These are phyloP conservation scores for Hybognathus amarus DNA, from an alignment of 2,797 vertebrate species.

Conservation along the genomic window DNA sequence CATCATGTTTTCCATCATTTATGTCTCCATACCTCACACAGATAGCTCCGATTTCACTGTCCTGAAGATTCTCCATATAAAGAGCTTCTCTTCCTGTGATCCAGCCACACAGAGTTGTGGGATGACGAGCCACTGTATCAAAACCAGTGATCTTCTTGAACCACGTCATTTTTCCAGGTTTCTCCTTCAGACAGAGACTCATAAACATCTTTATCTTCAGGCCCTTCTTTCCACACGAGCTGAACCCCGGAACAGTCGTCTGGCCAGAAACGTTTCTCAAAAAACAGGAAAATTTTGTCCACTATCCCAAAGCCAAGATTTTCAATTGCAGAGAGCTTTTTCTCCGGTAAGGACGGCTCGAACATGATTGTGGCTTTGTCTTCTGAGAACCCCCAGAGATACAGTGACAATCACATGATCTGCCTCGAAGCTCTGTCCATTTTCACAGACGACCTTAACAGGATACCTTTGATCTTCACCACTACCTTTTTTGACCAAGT, in stretches of 20 bases:
- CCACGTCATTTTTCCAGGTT: constrained; percentile 64
- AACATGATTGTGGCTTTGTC: constrained; percentile 60
- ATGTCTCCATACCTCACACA: constrained; percentile 63
- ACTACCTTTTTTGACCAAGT: neutral
- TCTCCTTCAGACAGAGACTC: constrained; percentile 43
- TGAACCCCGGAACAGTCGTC: constrained; percentile 69
- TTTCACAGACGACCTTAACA: constrained; percentile 65
- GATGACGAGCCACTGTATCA: constrained; percentile 68
- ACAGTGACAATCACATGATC: constrained; percentile 70
- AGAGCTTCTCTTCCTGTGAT: constrained; percentile 70
- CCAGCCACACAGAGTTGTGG: constrained; percentile 70
- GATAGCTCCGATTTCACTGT: constrained; percentile 58
- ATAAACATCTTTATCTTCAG: constrained; percentile 62
- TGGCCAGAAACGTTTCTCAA: constrained; percentile 68
- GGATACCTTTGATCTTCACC: constrained; percentile 20
- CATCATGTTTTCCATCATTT: neutral
- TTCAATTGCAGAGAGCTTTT: constrained; percentile 65
- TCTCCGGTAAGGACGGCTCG: constrained; percentile 62
- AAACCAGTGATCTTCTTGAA: constrained; percentile 73
- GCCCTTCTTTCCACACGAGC: constrained; percentile 67
- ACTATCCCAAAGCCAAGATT: constrained; percentile 68
- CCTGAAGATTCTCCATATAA: constrained; percentile 68
- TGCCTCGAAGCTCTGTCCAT: constrained; percentile 63
- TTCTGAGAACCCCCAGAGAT: constrained; percentile 68
- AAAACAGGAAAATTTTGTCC: constrained; percentile 71